Percentiles rank a stretch among this genome's conserved stretches.
These are phyloP conservation scores for Chloebia gouldiae DNA, from an alignment of 2,113 vertebrate genomes.

Conservation along the genomic window DNA sequence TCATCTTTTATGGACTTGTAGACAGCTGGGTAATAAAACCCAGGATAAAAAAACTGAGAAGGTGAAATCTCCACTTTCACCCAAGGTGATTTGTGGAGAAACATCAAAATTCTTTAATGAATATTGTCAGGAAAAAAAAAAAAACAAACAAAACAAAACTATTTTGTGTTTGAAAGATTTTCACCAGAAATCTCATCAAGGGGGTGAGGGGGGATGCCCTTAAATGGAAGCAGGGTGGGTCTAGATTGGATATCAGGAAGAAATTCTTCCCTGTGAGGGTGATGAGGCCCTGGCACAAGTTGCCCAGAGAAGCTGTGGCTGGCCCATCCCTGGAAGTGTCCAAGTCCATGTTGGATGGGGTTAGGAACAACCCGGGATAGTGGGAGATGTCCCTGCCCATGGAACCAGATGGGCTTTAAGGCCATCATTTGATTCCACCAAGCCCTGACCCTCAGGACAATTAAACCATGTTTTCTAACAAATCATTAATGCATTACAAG, in stretches of 20 bases:
- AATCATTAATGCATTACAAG: neutral
- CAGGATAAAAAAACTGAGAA: neutral
- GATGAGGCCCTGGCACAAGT: neutral
- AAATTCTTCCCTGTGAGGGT: neutral
- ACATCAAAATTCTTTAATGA: neutral
- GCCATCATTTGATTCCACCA: neutral
- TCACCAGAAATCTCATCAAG: neutral
- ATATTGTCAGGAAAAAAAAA: neutral
- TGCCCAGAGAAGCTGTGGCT: neutral
- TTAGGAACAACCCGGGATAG: neutral
- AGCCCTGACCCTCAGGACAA: neutral
- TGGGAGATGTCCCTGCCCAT: accelerated
- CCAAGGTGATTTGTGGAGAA: neutral
- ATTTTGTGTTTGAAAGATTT: neutral
- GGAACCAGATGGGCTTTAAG: neutral
- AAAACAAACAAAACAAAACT: too few relatives aligned
- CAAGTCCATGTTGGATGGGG: accelerated
- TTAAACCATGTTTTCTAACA: neutral
- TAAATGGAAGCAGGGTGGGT: neutral
- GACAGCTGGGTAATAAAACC: neutral
- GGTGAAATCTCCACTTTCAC: neutral
- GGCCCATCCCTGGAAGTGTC: neutral
- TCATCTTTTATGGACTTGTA: neutral
- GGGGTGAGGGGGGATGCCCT: accelerated
- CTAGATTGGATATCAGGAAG: neutral